Base-by-base conservation (phyloP, 2,888 invertebrate species). In the Tetranychus piercei region DNA sequence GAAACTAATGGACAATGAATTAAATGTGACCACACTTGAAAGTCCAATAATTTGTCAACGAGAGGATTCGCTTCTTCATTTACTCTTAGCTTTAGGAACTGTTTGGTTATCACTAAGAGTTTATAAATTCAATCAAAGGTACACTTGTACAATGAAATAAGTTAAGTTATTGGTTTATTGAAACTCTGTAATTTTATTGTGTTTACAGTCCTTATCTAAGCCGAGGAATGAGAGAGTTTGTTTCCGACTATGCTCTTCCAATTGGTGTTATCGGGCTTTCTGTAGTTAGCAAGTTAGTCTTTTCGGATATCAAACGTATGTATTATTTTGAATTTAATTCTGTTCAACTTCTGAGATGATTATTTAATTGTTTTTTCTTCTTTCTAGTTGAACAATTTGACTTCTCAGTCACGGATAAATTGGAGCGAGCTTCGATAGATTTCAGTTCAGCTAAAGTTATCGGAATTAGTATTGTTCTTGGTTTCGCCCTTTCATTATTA, bases 401-500 rank as follows among this genome's bases (percentile, higher is more conserved):
- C 55, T 75, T 77, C 44, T 43, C 23, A 7, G 65, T 34, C 1
- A 7, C n/a, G 11, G 44, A 44, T 55, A 20, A n/a, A 8, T 72
- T 80, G 34, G 72, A 65, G 15, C 6, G 82, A 44, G 83, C 83
- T 4, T 80, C 80, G 18, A 3, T 80, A 84, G 15, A 81, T 82
- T 71, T 44, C 82, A 0, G 79, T 11, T 44, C 71, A 43, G 11
- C 79, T 79, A 78, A 80, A 64, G 82, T 81, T 20, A 78, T 83
- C 3, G 76, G 83, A 44, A 82, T 81, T 3, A 81, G 82, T 66
- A 20, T 71, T 11, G 70, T 45, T 18, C 81, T 87, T n/a, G 86
- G 86, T 11, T 86, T 87, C 79, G 84, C 84, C 73, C 81, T 86
- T 6, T 87, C 86, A 0, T 82, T 87, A 73, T 82, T 86, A 45